phyloP scores from a whole-genome alignment of 2,888 invertebrate species.

The Notocelia uddmanniana region DNA sequence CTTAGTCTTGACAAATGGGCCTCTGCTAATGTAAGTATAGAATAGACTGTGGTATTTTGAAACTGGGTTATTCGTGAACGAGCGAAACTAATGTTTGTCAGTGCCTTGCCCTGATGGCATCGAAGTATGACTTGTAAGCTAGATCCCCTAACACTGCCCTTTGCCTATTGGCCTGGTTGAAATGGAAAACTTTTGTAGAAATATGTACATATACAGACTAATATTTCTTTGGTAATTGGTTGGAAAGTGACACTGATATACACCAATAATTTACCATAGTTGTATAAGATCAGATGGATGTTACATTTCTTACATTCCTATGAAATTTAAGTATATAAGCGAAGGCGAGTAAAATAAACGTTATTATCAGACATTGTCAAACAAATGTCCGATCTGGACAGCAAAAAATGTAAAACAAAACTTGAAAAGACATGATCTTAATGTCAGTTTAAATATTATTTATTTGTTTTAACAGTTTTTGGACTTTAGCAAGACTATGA shows the following conservation, averaged over 20 bases:
- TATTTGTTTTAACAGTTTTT: not conserved
- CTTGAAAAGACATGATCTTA: not conserved
- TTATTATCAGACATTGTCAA: not conserved
- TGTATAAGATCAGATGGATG: not conserved
- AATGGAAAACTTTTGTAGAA: slow-evolving; percentile 17
- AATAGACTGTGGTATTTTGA: not conserved
- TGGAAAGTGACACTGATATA: slow-evolving; percentile 3
- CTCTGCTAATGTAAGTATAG: too few relatives aligned
- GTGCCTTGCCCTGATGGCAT: slow-evolving; percentile 55
- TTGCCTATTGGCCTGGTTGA: slow-evolving; percentile 47
- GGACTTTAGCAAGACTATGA: not conserved
- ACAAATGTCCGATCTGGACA: not conserved
- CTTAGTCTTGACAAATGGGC: too few relatives aligned
- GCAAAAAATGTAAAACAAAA: not conserved
- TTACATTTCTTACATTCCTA: not conserved
- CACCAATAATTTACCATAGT: not conserved
- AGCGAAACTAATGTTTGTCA: slow-evolving; percentile 50
- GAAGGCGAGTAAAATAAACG: not conserved
- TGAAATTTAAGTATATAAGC: not conserved
- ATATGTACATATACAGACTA: slow-evolving; percentile 15
- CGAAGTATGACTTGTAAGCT: slow-evolving; percentile 17
- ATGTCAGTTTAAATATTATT: not conserved
- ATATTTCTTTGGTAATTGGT: slow-evolving; percentile 1
- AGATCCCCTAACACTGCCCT: slow-evolving; percentile 47
- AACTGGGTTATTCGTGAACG: not conserved